Percentiles rank a stretch among this genome's conserved stretches.
Conservation (phyloP, 2,888 invertebrate genomes). For the Troides helena region DNA sequence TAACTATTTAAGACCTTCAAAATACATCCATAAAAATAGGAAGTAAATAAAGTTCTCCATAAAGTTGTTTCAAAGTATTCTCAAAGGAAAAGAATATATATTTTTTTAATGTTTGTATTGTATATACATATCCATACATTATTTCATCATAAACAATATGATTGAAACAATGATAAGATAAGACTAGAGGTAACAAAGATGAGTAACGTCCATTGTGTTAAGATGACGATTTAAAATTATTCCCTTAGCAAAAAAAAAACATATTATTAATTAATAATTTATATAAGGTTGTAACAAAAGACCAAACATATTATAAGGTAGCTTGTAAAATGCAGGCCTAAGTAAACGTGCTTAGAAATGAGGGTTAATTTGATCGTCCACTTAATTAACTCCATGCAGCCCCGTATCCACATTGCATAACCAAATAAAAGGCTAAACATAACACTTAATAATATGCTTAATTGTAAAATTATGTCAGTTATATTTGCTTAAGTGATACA, state of each 20-base stretch:
- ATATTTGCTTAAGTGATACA: background rate
- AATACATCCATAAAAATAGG: no score
- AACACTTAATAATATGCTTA: background rate
- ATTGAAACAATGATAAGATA: no score
- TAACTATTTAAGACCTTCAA: no score
- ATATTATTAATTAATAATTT: background rate
- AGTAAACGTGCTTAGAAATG: conserved; percentile 11
- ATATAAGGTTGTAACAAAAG: background rate
- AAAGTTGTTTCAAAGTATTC: no score
- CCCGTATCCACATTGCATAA: conserved; percentile 9
- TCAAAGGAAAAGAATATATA: no score
- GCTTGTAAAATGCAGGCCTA: conserved; percentile 11
- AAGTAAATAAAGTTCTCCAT: no score
- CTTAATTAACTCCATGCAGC: conserved; percentile 12
- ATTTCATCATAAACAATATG: no score
- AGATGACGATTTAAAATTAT: background rate
- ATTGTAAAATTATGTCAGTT: background rate
- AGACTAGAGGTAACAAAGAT: no score
- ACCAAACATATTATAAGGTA: background rate
- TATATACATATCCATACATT: no score
- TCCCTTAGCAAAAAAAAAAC: background rate
- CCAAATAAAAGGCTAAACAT: background rate
- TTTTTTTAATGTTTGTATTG: no score
- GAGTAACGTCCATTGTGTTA: background rate
- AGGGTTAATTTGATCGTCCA: conserved; percentile 13